A percentile compares a stretch with the other conserved stretches of the same genome.
phyloP scores from a whole-genome alignment of 2,888 invertebrate genomes.

The Drosophila macrospina region DNA sequence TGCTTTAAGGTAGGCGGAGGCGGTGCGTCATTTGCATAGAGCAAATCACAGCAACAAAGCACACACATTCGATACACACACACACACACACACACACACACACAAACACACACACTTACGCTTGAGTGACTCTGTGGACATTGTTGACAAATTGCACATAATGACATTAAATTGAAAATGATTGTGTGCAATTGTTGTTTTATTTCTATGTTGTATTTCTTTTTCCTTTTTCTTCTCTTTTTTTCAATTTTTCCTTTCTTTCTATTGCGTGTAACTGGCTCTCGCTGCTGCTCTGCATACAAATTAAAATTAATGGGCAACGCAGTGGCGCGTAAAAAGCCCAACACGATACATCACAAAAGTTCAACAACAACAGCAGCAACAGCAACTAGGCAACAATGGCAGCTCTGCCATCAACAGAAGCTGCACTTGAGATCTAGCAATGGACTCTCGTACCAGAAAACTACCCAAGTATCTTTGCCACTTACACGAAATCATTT shows the following conservation, averaged over 20 bases:
- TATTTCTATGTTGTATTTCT: constrained; percentile 8
- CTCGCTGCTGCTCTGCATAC: constrained; percentile 39
- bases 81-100: constrained; percentile 12
- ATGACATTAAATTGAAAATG: constrained; percentile 84
- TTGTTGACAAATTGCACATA: constrained; percentile 84
- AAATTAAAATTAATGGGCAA: constrained; percentile 83
- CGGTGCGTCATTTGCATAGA: constrained; percentile 68
- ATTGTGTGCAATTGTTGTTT: constrained; percentile 82
- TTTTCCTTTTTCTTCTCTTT: not conserved
- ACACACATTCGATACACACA: constrained; percentile 21
- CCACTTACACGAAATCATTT: constrained; percentile 75
- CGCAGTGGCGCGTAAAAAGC: constrained; percentile 77
- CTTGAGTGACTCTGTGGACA: constrained; percentile 69
- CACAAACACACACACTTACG: constrained; percentile 25
- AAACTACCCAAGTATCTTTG: constrained; percentile 34
- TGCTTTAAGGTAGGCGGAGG: constrained; percentile 24
- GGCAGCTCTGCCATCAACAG: constrained; percentile 62
- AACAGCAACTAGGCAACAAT: constrained; percentile 13
- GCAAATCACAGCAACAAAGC: constrained; percentile 64
- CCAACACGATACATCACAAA: constrained; percentile 62
- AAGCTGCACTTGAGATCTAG: constrained; percentile 81
- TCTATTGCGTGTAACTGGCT: constrained; percentile 11
- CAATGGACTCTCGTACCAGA: not conserved
- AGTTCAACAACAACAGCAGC: constrained; percentile 30
- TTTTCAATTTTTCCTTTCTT: constrained; percentile 22